Base-by-base conservation (phyloP, 1,140 invertebrate genomes). In the Tenebrio molitor region DNA sequence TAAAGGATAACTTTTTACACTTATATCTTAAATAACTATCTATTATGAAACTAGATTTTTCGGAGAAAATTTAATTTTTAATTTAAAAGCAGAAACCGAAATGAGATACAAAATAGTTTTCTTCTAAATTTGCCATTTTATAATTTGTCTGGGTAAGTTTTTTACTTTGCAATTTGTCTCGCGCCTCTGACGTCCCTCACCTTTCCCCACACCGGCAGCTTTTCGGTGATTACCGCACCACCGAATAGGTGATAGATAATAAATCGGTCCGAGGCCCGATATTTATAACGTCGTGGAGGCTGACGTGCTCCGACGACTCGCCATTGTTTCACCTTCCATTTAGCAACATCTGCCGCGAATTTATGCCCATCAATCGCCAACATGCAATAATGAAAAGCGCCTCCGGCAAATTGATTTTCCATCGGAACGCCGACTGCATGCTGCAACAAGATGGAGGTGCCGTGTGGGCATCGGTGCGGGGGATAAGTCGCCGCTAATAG, bases 401-500 rank as follows among this genome's bases (percentile, higher is more conserved):
- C 36, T 39, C 2, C 5, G 36, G 36, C 36, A 39, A 39, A 39
- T 39, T 39, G 36, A 39, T 39, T 39, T 39, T 39, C 36, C 12
- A 39, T 39, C 36, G 7, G 36, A 39, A 12, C 12, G 12, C 4
- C 36, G 36, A 39, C 5, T 39, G 36, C 36, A 39, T 39, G 2
- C 36, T 39, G 36, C n/a, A 12, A n/a, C n/a, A n/a, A 7, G 36
- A 50, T 50, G n/a, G 44, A 50, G 23, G 23, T 2, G 5, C 42
- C 12, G 42, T 29, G 7, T 29, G 7, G 29, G 29, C 29, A n/a
- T n/a, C n/a, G n/a, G n/a, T n/a, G n/a, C n/a, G n/a, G n/a, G n/a
- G 39, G 63, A 39, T 34, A 65, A 34, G 63, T 65, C 21, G 17
- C 15, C 5, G 36, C 63, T 65, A 65, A 65, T 65, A 39, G 63